phyloP scores from a whole-genome alignment of 1,140 invertebrate species.

The Drosophila pseudoobscura region DNA sequence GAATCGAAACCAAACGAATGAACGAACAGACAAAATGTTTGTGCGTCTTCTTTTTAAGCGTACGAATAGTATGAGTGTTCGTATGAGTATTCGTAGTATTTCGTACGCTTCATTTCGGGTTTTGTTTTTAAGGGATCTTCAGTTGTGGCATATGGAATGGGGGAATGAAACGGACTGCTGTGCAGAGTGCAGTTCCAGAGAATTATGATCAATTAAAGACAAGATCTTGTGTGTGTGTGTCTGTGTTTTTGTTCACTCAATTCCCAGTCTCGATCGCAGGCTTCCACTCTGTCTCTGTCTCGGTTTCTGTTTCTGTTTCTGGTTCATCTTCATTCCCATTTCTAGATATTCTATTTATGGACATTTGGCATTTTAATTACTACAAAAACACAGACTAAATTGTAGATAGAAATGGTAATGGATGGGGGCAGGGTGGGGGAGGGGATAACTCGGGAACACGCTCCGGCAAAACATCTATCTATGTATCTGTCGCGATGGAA shows the following conservation, averaged over 20 bases:
- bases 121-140: conserved; percentile 26
- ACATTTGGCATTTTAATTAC: conserved; percentile 59
- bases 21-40: conserved; percentile 47
- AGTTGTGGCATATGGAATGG: conserved; percentile 1
- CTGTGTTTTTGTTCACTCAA: background rate
- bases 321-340: conserved; percentile 19
- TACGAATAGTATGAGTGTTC: too few relatives aligned
- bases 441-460: too few relatives aligned
- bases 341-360: conserved; percentile 43
- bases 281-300: conserved; percentile 2
- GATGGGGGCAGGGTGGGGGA: background rate
- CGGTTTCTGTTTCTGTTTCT: conserved; percentile 4
- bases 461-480: too few relatives aligned
- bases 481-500: background rate
- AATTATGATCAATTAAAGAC: conserved; percentile 74
- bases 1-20: conserved; percentile 32
- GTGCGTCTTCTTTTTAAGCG: conserved; percentile 12
- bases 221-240: conserved; percentile 38
- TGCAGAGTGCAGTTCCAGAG: conserved; percentile 54
- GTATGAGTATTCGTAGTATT: background rate
- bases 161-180: background rate
- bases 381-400: conserved; percentile 30
- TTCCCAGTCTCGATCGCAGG: too few relatives aligned
- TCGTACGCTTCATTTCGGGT: conserved; percentile 6
- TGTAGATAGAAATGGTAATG: background rate